These are phyloP conservation scores for Zophobas atratus DNA, from an alignment of 1,140 invertebrate species.

Conservation along the genomic window DNA sequence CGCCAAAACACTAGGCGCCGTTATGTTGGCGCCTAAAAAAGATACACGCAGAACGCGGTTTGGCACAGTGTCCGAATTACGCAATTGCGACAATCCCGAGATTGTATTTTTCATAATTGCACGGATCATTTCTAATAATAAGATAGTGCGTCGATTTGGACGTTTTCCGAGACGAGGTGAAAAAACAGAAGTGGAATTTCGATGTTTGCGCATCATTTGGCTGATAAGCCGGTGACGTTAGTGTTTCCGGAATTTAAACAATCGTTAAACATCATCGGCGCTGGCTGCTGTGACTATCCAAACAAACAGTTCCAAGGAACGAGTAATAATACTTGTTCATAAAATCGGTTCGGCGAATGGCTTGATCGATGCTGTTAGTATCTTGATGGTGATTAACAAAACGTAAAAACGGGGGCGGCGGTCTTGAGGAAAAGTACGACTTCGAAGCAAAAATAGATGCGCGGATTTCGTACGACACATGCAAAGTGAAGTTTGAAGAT, in stretches of 20 bases:
- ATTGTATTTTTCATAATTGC: slow-evolving; percentile 1
- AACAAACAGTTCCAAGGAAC: slow-evolving; percentile 36
- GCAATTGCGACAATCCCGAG: slow-evolving; percentile 5
- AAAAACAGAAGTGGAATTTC: slow-evolving; percentile 36
- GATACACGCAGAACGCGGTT: slow-evolving; percentile 28
- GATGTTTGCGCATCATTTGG: slow-evolving; percentile 20
- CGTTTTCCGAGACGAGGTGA: not conserved
- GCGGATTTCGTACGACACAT: no score
- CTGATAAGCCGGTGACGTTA: slow-evolving; percentile 26
- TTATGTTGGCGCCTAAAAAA: slow-evolving; percentile 18
- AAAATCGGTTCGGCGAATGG: slow-evolving; percentile 13
- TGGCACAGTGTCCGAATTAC: slow-evolving; percentile 17
- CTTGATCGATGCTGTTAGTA: not conserved
- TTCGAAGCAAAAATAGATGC: no score
- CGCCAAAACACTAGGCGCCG: slow-evolving; percentile 18
- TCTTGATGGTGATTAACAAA: not conserved
- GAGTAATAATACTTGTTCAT: not conserved
- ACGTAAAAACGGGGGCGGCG: not conserved
- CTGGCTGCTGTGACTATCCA: not conserved
- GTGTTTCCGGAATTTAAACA: slow-evolving; percentile 43
- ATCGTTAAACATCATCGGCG: slow-evolving; percentile 30
- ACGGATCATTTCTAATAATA: no score
- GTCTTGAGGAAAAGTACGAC: no score
- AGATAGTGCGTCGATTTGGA: not conserved
- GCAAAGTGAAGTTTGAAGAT: no score